These are phyloP conservation scores for Lytechinus pictus DNA, from an alignment of 35 echinoderm and acorn worm genomes.

Conservation along the genomic window DNA sequence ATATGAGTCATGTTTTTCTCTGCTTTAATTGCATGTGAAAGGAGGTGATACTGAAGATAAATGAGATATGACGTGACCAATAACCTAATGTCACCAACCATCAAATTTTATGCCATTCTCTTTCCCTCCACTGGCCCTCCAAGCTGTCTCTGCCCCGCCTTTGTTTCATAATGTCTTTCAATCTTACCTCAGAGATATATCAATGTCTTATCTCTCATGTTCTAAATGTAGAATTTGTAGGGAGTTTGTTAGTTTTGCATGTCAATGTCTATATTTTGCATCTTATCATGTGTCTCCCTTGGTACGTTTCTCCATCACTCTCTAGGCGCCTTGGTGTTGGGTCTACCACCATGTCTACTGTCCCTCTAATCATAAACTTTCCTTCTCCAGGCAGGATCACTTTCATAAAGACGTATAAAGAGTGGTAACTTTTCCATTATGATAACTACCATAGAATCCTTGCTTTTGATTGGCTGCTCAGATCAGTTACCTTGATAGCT, in stretches of 20 bases:
- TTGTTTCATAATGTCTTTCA: neutral
- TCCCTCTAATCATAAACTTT: too few species aligned
- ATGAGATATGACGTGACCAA: slow-evolving; percentile 14
- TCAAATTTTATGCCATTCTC: neutral
- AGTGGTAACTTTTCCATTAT: too few species aligned
- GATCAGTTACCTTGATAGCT: too few species aligned
- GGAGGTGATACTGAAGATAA: neutral
- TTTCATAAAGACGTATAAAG: too few species aligned
- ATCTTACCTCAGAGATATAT: neutral
- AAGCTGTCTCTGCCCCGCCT: neutral
- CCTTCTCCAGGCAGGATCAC: too few species aligned
- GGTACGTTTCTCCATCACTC: neutral
- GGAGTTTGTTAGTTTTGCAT: neutral
- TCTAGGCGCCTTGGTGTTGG: neutral
- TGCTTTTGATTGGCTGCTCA: too few species aligned
- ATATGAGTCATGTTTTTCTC: slow-evolving; percentile 3
- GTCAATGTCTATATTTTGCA: neutral
- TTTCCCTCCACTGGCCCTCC: slow-evolving; percentile 27
- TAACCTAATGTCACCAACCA: neutral
- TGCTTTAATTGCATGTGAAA: slow-evolving; percentile 28
- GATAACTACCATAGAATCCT: too few species aligned
- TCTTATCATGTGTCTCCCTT: neutral
- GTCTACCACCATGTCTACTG: neutral
- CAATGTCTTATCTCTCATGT: neutral
- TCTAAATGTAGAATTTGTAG: neutral